Evolutionary conservation across 23 tunicate genomes (phyloP), one percentile per base, ranked within the genome.

Genomic region (Ciona savignyi): DNA sequence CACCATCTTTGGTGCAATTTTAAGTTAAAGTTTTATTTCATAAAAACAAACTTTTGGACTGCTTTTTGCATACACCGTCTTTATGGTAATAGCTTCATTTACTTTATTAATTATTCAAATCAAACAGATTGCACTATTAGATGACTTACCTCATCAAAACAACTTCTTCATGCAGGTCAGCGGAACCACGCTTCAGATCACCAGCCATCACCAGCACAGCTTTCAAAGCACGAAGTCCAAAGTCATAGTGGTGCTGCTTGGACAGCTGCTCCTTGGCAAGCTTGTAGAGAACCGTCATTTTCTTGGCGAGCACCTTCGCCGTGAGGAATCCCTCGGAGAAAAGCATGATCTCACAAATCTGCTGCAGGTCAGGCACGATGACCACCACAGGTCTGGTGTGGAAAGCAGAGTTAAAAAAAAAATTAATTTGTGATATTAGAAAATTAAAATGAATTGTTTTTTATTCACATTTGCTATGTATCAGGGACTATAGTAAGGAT

Each of bases 191-290:
- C 78, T 95, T 95, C 78, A 95, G 67, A 70, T 95, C 95, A 21
- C 99, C 99, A 42, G 99, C 99, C 96, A 88, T 88, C 27, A 83
- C 90, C 77, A 95, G 35, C 65, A 95, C 99, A 68, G 99, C 86
- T 67, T 88, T 88, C 51, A 95, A 32, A 15, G 99, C 99, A 34
- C 99, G 92, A 31, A 95, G 84, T 25, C 99, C 99, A 64, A 95
- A 95, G 65, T 95, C 99, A 73, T 95, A 95, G 64, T 95, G 99
- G 65, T 95, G 86, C 62, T 95, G 99, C 63, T 88, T 88, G 30
- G 99, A 95, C 29, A 95, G 87, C 56, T 95, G 99, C 69, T 95
- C 99, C 61, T 88, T 88, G 2, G 99, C 91, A 28, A 95, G 81
- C 49, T 95, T 95, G 84, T 88, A 95, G 77, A 88, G 62, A 0